Evolutionary conservation across 2,797 vertebrate species (phyloP).

Genomic region (Ctenosaura bakeri): DNA sequence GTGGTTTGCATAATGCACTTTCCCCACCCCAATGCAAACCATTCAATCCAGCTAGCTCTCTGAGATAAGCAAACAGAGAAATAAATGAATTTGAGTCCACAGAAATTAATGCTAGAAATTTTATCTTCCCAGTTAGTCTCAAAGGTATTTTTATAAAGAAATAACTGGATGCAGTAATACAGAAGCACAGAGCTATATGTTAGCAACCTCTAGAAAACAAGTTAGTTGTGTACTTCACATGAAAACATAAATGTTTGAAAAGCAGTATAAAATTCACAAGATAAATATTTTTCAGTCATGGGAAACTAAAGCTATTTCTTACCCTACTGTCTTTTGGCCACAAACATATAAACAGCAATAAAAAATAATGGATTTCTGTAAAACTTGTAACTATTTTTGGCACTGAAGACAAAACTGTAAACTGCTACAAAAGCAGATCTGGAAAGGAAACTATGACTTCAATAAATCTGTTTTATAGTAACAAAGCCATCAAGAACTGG

Average conservation of each 20-base stretch:
- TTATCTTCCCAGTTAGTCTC: too few species aligned
- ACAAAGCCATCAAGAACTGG: not conserved
- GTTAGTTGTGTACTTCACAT: not conserved
- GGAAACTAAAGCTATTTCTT: constrained; percentile 3
- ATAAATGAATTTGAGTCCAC: too few species aligned
- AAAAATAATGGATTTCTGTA: not conserved
- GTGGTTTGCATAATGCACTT: too few species aligned
- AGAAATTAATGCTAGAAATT: too few species aligned
- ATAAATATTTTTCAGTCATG: not conserved
- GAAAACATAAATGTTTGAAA: not conserved
- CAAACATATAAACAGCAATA: constrained; percentile 11
- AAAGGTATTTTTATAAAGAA: too few species aligned
- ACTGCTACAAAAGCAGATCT: not conserved
- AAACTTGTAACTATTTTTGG: constrained; percentile 7
- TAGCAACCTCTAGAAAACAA: not conserved
- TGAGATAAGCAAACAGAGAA: not conserved
- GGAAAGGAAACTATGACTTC: not conserved
- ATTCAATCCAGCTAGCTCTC: not conserved
- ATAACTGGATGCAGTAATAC: too few species aligned
- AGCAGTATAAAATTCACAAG: not conserved
- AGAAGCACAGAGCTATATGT: not conserved
- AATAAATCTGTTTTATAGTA: not conserved
- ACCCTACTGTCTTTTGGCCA: not conserved
- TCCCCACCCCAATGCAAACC: not conserved
- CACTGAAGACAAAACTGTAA: not conserved